Conservation (phyloP, 2,797 vertebrate genomes). For the Scolopax rusticola region DNA sequence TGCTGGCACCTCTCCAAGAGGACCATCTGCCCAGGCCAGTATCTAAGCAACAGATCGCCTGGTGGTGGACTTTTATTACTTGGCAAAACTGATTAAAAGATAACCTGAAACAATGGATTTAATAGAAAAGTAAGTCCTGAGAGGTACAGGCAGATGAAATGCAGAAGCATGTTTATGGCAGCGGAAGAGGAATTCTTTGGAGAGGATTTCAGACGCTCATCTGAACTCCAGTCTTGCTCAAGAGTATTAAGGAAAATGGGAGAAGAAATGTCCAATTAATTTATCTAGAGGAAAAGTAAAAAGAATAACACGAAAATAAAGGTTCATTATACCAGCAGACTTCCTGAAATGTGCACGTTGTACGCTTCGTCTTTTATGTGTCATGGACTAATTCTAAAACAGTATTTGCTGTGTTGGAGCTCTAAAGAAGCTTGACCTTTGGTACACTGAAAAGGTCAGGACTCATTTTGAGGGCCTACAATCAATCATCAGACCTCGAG, state of each 20-base stretch:
- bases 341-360: not conserved
- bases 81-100: not conserved
- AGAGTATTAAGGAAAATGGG: not conserved
- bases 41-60: not conserved
- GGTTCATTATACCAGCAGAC: not conserved
- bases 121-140: not conserved
- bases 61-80: not conserved
- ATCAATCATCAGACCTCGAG: not conserved
- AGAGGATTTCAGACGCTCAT: not conserved
- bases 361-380: not conserved
- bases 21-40: not conserved
- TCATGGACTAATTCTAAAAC: not conserved
- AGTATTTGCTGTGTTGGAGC: not conserved
- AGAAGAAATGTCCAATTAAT: not conserved
- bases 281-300: rapidly evolving
- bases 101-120: not conserved
- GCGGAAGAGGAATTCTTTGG: not conserved
- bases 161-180: not conserved
- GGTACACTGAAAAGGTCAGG: not conserved
- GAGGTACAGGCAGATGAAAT: not conserved
- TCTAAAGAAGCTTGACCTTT: not conserved
- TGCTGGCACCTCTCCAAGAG: not conserved
- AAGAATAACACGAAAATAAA: not conserved
- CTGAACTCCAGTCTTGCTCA: not conserved
- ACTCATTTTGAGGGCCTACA: not conserved